These are phyloP conservation scores for Allolobophora icterica DNA, from an alignment of 2,888 invertebrate species.

Conservation along the genomic window DNA sequence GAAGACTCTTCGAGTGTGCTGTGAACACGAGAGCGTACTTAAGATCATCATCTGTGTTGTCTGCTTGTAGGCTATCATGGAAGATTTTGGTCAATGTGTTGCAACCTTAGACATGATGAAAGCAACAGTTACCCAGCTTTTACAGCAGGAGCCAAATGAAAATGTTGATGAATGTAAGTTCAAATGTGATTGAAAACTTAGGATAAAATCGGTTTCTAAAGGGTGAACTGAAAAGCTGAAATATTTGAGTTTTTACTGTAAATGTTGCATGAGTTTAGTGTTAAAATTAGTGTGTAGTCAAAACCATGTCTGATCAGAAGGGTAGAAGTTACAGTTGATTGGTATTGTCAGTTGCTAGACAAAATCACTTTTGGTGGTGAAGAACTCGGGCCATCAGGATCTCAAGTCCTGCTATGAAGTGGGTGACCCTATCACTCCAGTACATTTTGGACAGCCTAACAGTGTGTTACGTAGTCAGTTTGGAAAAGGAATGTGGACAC, in stretches of 20 bases:
- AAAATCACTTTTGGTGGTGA: too few species aligned
- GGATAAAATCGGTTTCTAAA: neutral
- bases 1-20: neutral
- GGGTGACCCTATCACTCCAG: too few species aligned
- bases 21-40: neutral
- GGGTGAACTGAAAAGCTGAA: neutral
- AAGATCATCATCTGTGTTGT: neutral
- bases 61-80: slow-evolving; percentile 53
- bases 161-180: slow-evolving; percentile 47
- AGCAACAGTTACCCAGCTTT: slow-evolving; percentile 49
- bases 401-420: too few species aligned
- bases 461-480: too few species aligned
- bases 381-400: too few species aligned
- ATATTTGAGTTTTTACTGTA: neutral
- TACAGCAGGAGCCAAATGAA: slow-evolving; percentile 43
- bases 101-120: slow-evolving; percentile 56
- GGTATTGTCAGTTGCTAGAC: too few species aligned
- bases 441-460: too few species aligned
- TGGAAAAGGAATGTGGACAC: too few species aligned
- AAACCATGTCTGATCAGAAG: too few species aligned
- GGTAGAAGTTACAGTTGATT: too few species aligned
- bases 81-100: slow-evolving; percentile 56
- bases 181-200: neutral
- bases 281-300: too few species aligned
- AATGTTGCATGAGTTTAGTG: too few species aligned